phyloP scores from a whole-genome alignment of 2,888 invertebrate species.

The Drosophila quinaria region DNA sequence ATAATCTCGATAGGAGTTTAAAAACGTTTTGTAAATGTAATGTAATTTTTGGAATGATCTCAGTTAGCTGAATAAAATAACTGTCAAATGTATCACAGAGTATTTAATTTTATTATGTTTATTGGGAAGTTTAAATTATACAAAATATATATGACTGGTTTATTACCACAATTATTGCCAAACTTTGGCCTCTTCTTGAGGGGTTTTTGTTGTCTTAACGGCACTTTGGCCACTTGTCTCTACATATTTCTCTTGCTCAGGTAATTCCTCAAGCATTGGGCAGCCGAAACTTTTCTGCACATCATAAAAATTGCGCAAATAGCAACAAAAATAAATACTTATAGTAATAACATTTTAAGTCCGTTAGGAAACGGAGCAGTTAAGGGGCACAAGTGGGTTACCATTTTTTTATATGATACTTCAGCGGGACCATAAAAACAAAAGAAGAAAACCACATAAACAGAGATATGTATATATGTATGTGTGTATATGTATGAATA shows the following conservation, averaged over 20 bases:
- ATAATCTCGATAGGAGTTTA: no score
- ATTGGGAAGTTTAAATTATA: no score
- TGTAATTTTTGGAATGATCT: no score
- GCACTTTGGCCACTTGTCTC: conserved; percentile 55
- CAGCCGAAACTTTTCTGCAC: conserved; percentile 51
- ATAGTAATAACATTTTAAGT: conserved; percentile 72
- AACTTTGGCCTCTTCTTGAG: conserved; percentile 41
- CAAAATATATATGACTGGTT: no score
- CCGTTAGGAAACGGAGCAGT: conserved; percentile 69
- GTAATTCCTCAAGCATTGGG: conserved; percentile 37
- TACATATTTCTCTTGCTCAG: conserved; percentile 13
- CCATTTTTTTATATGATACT: conserved; percentile 55
- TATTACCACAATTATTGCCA: conserved; percentile 41
- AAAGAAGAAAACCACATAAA: conserved; percentile 29
- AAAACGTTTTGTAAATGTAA: no score
- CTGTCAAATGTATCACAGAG: no score
- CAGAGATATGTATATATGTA: conserved; percentile 4
- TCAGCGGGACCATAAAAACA: conserved; percentile 51
- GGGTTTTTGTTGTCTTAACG: conserved; percentile 58
- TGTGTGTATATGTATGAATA: conserved; percentile 6
- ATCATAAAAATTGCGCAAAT: conserved; percentile 64
- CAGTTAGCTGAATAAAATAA: no score
- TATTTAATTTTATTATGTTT: no score
- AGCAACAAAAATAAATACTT: conserved; percentile 69
- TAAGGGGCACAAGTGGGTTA: conserved; percentile 68